Base-by-base conservation (phyloP, 2,888 invertebrate species). In the Drosophila limbata region DNA sequence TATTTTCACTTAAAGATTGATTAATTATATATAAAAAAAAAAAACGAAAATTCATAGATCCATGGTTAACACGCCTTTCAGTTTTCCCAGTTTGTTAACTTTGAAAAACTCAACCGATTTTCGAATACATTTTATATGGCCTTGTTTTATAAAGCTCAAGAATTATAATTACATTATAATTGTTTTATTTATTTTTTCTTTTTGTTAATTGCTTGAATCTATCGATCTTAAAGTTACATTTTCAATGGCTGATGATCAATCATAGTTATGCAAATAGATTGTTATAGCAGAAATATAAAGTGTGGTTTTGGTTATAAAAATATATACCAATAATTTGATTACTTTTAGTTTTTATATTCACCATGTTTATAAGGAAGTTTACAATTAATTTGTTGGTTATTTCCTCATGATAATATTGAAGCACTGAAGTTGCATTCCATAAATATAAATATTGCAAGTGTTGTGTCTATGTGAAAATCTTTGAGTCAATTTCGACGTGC, bases 361-460 rank as follows among this genome's bases (percentile, higher is more conserved):
- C 2, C 13, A 8, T 19, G 50, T 9, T 28, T 40, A 17, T 42
- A 25, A 52, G 61, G 61, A 61, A 61, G 61, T 33, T 11, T 44
- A 13, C 25, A 21, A 6, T 52, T 33, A 61, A 28, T 53, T 40
- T 21, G 4, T 28, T 45, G 4, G 4, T 9, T 53, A 31, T 15
- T 63, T 63, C 63, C 56, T 63, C 28, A n/a, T 52, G n/a, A 11
- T 17, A 25, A 11, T 51, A 52, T 44, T 5, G 3, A 40, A 39
- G 19, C 39, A n/a, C 33, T 60, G 21, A 25, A 28, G 15, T 21
- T 56, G 56, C 47, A 63, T 56, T 47, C 31, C 47, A 55, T 45
- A 63, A 55, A 40, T 48, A 55, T 45, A 56, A 55, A 40, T 48
- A 39, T 52, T 40, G 68, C 60, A 42, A 31, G 35, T 35, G 42